phyloP scores from a whole-genome alignment of 2,113 vertebrate genomes.

The Tricholaema leucomelas region DNA sequence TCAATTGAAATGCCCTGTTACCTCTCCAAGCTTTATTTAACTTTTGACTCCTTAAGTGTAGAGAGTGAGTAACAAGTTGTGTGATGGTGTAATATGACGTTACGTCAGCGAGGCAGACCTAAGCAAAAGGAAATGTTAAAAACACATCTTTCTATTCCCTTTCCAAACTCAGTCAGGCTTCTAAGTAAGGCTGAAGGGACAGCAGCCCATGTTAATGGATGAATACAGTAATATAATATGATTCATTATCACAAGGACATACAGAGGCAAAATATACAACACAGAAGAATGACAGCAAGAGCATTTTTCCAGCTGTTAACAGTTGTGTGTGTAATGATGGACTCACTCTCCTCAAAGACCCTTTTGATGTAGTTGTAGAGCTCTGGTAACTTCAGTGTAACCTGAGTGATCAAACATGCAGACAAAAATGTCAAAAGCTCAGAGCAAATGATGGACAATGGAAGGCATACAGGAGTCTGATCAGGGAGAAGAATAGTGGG shows the following conservation, averaged over 20 bases:
- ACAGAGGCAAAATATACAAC: not conserved
- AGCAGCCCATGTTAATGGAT: not conserved
- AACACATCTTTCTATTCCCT: not conserved
- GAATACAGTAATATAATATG: fast-evolving
- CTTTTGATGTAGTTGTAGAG: not conserved
- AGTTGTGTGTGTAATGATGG: not conserved
- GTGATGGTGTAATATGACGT: not conserved
- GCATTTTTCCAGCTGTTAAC: not conserved
- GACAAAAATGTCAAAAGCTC: not conserved
- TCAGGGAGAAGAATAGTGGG: not conserved
- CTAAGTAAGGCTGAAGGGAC: not conserved
- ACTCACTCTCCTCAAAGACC: not conserved
- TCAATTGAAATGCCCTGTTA: not conserved
- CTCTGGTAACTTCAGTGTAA: fast-evolving
- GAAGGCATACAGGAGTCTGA: not conserved
- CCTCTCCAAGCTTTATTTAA: not conserved
- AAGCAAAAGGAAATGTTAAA: not conserved
- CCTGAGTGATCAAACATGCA: not conserved
- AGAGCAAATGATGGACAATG: not conserved
- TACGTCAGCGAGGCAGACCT: not conserved
- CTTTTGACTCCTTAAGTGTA: not conserved
- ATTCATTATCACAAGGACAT: not conserved
- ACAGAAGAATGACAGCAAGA: not conserved
- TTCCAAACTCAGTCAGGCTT: not conserved
- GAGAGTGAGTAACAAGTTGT: not conserved